These are phyloP conservation scores for Ormyrus labotus DNA, from an alignment of 2,888 invertebrate species.

Conservation along the genomic window DNA sequence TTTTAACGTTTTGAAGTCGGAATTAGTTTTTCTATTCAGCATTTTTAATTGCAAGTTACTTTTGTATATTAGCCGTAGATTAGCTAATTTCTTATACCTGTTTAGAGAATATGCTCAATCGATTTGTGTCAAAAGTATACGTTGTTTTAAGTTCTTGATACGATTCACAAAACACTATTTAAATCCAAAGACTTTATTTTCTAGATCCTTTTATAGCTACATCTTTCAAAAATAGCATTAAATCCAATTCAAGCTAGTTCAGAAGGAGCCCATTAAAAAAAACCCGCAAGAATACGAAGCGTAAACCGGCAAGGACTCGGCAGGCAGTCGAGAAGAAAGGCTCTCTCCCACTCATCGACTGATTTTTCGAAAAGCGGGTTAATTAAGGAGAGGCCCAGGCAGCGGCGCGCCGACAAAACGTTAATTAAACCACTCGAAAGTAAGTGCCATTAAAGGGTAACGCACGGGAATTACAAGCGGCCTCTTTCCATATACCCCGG, in stretches of 20 bases:
- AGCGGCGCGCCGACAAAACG: constrained; percentile 64
- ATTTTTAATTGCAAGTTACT: too few relatives aligned
- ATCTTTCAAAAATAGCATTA: too few relatives aligned
- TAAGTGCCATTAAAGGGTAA: constrained; percentile 68
- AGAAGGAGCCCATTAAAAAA: neutral
- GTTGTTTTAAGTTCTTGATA: too few relatives aligned
- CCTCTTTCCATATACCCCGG: constrained; percentile 18
- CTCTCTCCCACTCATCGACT: constrained; percentile 60
- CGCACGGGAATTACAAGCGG: constrained; percentile 67
- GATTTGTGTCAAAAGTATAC: too few relatives aligned
- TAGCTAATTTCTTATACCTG: too few relatives aligned
- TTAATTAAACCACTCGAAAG: constrained; percentile 71
- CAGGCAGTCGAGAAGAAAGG: constrained; percentile 17
- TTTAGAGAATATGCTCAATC: too few relatives aligned
- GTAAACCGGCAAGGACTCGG: neutral
- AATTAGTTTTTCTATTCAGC: too few relatives aligned
- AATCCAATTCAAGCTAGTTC: neutral
- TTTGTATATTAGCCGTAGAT: too few relatives aligned
- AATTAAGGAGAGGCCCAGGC: constrained; percentile 64
- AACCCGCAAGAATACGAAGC: neutral
- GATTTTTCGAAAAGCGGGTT: constrained; percentile 70
- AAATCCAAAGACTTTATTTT: too few relatives aligned
- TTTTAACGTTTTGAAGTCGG: too few relatives aligned
- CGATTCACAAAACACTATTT: too few relatives aligned
- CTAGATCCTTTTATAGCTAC: too few relatives aligned